A percentile compares a stretch with the other conserved stretches of the same genome.
phyloP scores from a whole-genome alignment of 2,797 vertebrate species.

The Phoeniculus purpureus region DNA sequence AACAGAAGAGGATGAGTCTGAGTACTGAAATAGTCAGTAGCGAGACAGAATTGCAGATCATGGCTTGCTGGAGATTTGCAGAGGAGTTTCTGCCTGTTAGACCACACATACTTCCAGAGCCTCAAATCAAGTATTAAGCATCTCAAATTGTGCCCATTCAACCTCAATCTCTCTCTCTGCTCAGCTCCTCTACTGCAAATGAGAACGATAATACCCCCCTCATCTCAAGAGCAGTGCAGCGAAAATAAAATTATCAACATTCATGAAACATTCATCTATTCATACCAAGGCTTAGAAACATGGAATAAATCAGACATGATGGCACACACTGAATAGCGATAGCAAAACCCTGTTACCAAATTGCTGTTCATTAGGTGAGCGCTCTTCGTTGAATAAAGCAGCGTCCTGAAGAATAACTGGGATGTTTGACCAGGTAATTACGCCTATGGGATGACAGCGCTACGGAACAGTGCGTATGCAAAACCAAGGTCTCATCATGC shows the following conservation, averaged over 20 bases:
- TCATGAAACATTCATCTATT: constrained; percentile 55
- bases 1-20: neutral
- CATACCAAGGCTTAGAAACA: constrained; percentile 9
- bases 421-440: neutral
- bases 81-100: neutral
- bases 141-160: neutral
- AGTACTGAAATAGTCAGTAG: neutral
- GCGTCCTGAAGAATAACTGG: neutral
- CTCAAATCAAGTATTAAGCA: neutral
- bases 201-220: constrained; percentile 44
- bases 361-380: neutral
- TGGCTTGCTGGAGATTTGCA: neutral
- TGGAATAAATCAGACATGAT: constrained; percentile 42
- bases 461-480: neutral
- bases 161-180: neutral
- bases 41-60: neutral
- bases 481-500: neutral
- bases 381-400: neutral
- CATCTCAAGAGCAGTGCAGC: constrained; percentile 27
- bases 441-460: neutral
- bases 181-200: constrained; percentile 8
- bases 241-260: constrained; percentile 61
- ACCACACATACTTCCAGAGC: neutral
- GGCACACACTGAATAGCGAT: neutral
- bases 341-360: constrained; percentile 17